Percentiles rank a stretch among this genome's conserved stretches.
These are phyloP conservation scores for Sycophila sp. DNA, from an alignment of 1,140 invertebrate genomes.

Conservation along the genomic window DNA sequence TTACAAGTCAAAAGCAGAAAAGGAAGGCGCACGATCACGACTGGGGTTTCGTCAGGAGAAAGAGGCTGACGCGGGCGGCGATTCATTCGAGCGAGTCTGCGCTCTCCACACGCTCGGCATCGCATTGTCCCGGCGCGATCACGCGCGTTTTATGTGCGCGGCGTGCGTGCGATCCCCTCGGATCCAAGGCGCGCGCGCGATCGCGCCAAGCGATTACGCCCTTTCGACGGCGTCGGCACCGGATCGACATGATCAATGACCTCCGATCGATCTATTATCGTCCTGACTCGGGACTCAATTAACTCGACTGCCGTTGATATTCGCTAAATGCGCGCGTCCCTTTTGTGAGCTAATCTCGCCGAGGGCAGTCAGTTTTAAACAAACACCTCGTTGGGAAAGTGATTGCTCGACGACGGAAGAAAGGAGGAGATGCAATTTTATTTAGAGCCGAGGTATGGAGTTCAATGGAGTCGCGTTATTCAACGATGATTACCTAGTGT, in stretches of 20 bases:
- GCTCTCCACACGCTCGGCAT: background rate
- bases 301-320: background rate
- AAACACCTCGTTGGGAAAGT: constrained; percentile 18
- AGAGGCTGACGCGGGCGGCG: no score
- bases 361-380: background rate
- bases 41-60: no score
- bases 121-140: background rate
- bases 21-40: no score
- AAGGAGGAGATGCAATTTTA: background rate
- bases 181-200: constrained; percentile 1
- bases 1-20: no score
- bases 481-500: background rate
- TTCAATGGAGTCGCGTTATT: constrained; percentile 18
- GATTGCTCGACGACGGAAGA: background rate
- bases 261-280: constrained; percentile 26
- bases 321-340: background rate
- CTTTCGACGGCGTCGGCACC: background rate
- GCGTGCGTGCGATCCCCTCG: background rate
- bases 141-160: background rate
- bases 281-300: constrained; percentile 30
- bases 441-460: background rate
- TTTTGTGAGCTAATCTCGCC: background rate
- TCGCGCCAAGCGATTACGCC: constrained; percentile 10
- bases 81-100: no score
- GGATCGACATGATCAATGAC: constrained; percentile 30